Conservation (phyloP, 2,888 invertebrate genomes). For the Drosophila anomelani region DNA sequence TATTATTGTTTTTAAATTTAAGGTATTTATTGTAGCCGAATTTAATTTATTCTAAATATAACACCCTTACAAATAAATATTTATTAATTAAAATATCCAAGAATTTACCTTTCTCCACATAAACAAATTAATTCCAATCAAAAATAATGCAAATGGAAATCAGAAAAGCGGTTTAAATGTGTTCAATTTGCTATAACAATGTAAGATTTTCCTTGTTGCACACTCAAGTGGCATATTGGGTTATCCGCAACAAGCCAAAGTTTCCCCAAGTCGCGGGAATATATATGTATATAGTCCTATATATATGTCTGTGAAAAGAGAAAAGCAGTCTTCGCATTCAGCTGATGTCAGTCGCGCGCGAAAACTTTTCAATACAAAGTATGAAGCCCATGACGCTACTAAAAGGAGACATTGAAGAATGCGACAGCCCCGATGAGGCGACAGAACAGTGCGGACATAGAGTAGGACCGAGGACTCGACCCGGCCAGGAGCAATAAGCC, state of each 20-base stretch:
- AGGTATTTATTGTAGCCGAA: no score
- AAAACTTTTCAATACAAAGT: constrained; percentile 75
- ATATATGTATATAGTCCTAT: neutral
- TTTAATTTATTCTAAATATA: no score
- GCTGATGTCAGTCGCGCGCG: constrained; percentile 49
- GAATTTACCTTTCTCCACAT: neutral
- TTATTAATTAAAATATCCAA: neutral
- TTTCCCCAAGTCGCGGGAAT: constrained; percentile 17
- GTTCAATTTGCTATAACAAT: neutral
- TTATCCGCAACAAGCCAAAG: constrained; percentile 20
- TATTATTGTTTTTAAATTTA: no score
- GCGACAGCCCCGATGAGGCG: constrained; percentile 52
- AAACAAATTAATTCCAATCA: neutral
- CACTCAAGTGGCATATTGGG: constrained; percentile 23
- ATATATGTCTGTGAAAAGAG: constrained; percentile 21
- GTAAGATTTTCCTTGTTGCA: neutral
- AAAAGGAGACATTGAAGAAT: constrained; percentile 65
- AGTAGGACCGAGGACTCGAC: constrained; percentile 1
- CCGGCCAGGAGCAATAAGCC: constrained; percentile 24
- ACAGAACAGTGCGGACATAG: constrained; percentile 18
- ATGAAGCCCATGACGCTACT: constrained; percentile 63
- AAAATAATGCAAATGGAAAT: neutral
- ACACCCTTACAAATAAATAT: neutral
- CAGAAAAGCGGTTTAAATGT: neutral
- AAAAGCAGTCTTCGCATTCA: constrained; percentile 39